These are phyloP conservation scores for Athrips mouffetella DNA, from an alignment of 2,888 invertebrate species.

Conservation along the genomic window DNA sequence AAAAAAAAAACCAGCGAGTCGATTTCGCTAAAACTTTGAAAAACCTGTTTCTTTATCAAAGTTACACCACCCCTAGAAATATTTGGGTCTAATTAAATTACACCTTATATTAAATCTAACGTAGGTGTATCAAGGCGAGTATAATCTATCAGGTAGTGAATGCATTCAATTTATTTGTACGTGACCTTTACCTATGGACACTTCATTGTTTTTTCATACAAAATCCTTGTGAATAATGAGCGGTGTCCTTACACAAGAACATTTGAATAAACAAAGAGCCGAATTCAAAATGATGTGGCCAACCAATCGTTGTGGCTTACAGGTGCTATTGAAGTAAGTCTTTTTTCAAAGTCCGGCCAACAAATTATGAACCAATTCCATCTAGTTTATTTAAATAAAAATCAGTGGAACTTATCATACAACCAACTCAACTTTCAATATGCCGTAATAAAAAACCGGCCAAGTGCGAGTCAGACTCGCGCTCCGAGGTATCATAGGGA, in stretches of 20 bases:
- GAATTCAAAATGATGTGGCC: constrained; percentile 39
- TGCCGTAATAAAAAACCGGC: no score
- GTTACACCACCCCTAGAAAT: background rate
- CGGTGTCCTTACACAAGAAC: constrained; percentile 58
- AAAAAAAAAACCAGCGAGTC: no score
- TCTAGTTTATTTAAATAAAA: no score
- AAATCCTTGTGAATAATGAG: constrained; percentile 70
- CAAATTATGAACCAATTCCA: no score
- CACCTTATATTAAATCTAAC: background rate
- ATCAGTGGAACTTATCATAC: no score
- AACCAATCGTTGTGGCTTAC: no score
- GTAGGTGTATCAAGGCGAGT: constrained; percentile 50
- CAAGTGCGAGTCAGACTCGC: no score
- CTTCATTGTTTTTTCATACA: constrained; percentile 57
- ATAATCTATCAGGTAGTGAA: constrained; percentile 40
- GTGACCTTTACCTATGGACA: constrained; percentile 60
- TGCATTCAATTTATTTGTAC: constrained; percentile 51
- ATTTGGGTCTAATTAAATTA: no score
- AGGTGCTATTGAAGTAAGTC: background rate
- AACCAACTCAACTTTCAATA: no score
- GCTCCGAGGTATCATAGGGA: no score
- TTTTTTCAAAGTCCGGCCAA: no score
- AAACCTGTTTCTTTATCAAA: background rate
- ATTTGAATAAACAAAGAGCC: constrained; percentile 59
- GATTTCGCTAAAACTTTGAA: no score